These are phyloP conservation scores for Dicentrarchus labrax DNA, from an alignment of 2,113 vertebrate genomes.

Conservation along the genomic window DNA sequence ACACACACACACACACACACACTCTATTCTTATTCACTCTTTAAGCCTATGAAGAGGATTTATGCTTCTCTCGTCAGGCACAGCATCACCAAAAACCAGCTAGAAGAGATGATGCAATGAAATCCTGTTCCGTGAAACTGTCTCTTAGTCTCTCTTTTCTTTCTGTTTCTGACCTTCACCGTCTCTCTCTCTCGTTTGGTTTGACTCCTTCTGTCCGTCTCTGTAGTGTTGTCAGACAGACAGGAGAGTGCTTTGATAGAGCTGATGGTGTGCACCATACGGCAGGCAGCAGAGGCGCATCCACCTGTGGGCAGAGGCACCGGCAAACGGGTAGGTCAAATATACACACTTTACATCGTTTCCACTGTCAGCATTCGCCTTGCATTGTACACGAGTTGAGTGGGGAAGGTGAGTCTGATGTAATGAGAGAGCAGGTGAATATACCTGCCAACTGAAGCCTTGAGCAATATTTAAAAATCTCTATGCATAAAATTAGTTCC, in stretches of 20 bases:
- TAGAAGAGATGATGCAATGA: constrained; percentile 29
- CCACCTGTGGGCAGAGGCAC: constrained; percentile 98
- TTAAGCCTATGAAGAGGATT: not conserved
- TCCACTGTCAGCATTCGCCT: not conserved
- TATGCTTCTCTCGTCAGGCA: not conserved
- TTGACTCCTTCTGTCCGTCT: not conserved
- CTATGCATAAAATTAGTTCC: not conserved
- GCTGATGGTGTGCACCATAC: constrained; percentile 96
- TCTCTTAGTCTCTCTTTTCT: not conserved
- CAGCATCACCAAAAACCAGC: constrained; percentile 2
- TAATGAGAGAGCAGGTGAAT: not conserved
- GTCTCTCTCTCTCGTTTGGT: not conserved
- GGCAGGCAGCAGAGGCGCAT: constrained; percentile 97
- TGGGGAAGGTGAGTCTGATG: not conserved
- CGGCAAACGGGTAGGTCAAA: constrained; percentile 91
- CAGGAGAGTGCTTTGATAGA: constrained; percentile 98
- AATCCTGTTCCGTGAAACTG: constrained; percentile 26
- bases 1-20: not conserved
- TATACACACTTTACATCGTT: not conserved
- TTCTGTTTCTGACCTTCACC: constrained; percentile 16
- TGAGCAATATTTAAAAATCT: not conserved
- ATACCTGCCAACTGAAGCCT: not conserved
- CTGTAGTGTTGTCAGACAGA: constrained; percentile 93
- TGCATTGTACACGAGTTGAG: not conserved
- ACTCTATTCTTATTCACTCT: not conserved